phyloP scores from a whole-genome alignment of 2,888 invertebrate genomes.

The Vanessa cardui region DNA sequence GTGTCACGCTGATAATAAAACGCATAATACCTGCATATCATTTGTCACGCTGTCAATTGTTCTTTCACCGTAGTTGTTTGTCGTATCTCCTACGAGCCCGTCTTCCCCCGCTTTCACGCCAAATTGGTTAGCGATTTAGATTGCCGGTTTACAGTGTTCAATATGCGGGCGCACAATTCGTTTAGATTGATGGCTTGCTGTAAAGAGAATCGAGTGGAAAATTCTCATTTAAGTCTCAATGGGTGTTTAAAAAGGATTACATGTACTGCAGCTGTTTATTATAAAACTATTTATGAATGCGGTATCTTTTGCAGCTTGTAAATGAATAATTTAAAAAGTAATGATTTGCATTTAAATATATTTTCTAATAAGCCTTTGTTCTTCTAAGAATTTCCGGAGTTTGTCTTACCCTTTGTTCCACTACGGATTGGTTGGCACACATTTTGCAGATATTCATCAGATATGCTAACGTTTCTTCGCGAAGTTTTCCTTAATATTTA shows the following conservation, averaged over 20 bases:
- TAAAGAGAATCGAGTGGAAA: conserved; percentile 37
- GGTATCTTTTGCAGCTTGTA: not conserved
- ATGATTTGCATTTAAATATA: no score
- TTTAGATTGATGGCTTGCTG: conserved; percentile 48
- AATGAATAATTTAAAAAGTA: not conserved
- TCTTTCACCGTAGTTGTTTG: conserved; percentile 62
- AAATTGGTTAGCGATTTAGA: conserved; percentile 59
- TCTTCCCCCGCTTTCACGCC: conserved; percentile 57
- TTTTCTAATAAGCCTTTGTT: no score
- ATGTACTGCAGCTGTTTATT: conserved; percentile 17
- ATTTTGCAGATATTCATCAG: no score
- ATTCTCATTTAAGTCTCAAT: conserved; percentile 31
- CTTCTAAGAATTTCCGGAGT: not conserved
- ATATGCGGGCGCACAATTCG: conserved; percentile 43
- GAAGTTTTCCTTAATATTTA: no score
- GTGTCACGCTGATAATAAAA: conserved; percentile 41
- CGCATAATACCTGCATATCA: conserved; percentile 75
- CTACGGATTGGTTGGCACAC: no score
- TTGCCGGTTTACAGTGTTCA: conserved; percentile 45
- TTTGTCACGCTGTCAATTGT: conserved; percentile 68
- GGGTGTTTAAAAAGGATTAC: conserved; percentile 22
- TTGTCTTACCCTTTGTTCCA: no score
- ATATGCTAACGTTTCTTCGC: no score
- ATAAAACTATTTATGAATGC: conserved; percentile 9
- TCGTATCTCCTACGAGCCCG: conserved; percentile 49